Base-by-base conservation (phyloP, 2,888 invertebrate genomes). In the Hyalella azteca region DNA sequence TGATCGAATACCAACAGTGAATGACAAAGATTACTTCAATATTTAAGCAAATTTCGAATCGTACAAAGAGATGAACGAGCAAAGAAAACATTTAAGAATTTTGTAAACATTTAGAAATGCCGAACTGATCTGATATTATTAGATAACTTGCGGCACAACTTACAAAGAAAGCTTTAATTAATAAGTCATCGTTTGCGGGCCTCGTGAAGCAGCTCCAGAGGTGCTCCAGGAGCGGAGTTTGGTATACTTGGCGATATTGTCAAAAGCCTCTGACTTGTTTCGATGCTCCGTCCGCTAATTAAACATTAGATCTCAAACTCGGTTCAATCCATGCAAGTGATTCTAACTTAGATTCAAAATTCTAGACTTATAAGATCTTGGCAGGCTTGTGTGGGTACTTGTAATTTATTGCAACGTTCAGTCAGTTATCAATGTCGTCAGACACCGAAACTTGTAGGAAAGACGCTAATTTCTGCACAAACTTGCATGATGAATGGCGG, bases 341-440 rank as follows among this genome's bases (percentile, higher is more conserved):
- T 59, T 66, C 66, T 29, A 66, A 66, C 66, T 66, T 66, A 4
- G 66, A 32, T 19, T 39, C 4, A 32, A 66, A 66, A 36, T n/a
- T 66, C 29, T 36, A 7, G 3, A 15, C 4, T 19, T 66, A 0
- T n/a, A 7, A 66, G 36, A 36, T 66, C 36, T 66, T 66, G 32
- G 66, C 32, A 66, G 66, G 29, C 36, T 19, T 5, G 66, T 66
- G 66, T 66, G 32, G 29, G 66, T 66, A 22, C 15, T 36, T n/a
- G 66, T 36, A 36, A 66, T 66, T 66, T 66, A 66, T 66, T 66
- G 59, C 36, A 66, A 66, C 36, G 66, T 32, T 7, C 36, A 66
- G 66, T 66, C 32, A 66, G 32, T 66, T 36, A 66, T 66, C n/a
- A n/a, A 66, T 66, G 36, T n/a, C n/a, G 3, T n/a, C 36, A 36